Percentiles rank a stretch among this genome's conserved stretches.
Conservation (phyloP, 92 coral and sea anemone species). For the Parazoanthus swiftii region DNA sequence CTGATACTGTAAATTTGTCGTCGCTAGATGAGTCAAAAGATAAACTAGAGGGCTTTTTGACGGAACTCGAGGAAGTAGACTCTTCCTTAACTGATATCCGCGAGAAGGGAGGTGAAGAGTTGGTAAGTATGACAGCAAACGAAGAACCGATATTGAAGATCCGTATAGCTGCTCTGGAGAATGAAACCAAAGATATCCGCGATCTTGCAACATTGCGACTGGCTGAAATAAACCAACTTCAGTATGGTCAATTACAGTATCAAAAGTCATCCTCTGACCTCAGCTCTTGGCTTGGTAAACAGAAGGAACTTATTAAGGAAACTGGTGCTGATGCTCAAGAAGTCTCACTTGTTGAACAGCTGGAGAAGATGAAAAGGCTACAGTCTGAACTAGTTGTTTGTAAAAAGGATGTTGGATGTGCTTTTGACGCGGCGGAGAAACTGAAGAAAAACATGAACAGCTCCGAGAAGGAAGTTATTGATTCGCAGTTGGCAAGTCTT, state of each 20-base stretch:
- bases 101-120: constrained; percentile 39
- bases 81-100: constrained; percentile 32
- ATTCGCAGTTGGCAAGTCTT: constrained; percentile 27
- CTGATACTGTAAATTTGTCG: constrained; percentile 32
- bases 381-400: constrained; percentile 13
- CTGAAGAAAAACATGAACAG: constrained; percentile 42
- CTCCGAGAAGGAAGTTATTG: constrained; percentile 47
- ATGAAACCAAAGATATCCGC: constrained; percentile 32
- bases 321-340: constrained; percentile 20
- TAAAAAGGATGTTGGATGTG: constrained; percentile 40
- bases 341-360: constrained; percentile 16
- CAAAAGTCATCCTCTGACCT: background rate
- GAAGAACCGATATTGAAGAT: constrained; percentile 41
- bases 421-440: constrained; percentile 46
- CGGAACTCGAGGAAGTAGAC: constrained; percentile 38
- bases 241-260: constrained; percentile 10
- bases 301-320: constrained; percentile 11
- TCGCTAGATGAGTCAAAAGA: constrained; percentile 37
- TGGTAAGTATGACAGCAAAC: constrained; percentile 18
- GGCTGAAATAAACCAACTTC: constrained; percentile 32
- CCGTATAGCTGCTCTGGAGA: constrained; percentile 39
- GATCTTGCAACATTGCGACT: constrained; percentile 33
- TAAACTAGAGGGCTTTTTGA: constrained; percentile 32
- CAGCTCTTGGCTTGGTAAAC: constrained; percentile 25
- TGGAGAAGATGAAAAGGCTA: constrained; percentile 19